Evolutionary conservation across 2,797 vertebrate species (phyloP).

Genomic region (Acrocephalus scirpaceus): DNA sequence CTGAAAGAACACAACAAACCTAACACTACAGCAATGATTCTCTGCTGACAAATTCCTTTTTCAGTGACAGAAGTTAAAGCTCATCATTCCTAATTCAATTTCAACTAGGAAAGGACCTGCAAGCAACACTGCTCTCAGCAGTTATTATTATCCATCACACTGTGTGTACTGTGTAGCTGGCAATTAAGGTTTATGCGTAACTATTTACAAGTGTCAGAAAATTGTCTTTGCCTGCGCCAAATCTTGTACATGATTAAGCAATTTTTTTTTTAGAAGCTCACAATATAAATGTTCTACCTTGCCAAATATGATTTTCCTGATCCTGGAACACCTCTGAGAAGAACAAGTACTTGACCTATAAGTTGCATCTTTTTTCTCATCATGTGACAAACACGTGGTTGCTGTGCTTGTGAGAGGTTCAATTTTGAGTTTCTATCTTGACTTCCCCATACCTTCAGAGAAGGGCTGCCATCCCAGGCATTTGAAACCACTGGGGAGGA

Average conservation of each 20-base stretch:
- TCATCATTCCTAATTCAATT: neutral
- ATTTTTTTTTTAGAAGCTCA: conserved; percentile 39
- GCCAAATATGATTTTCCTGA: conserved; percentile 95
- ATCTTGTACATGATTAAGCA: neutral
- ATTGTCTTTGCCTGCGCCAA: neutral
- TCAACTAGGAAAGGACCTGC: neutral
- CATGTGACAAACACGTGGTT: conserved; percentile 61
- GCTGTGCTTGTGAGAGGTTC: conserved; percentile 63
- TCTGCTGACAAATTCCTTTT: neutral
- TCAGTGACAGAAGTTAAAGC: neutral
- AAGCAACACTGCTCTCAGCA: neutral
- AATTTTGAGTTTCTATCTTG: conserved; percentile 63
- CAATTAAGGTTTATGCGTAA: neutral
- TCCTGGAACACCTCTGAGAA: conserved; percentile 95
- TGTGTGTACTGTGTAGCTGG: neutral
- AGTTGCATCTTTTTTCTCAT: conserved; percentile 77
- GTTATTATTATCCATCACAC: neutral
- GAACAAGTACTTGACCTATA: conserved; percentile 87
- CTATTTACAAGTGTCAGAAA: neutral
- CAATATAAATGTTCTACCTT: conserved; percentile 80
- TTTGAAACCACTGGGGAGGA: conserved; percentile 79
- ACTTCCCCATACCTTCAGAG: conserved; percentile 68
- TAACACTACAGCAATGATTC: neutral
- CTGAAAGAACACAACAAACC: neutral
- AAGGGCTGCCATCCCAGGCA: conserved; percentile 50